phyloP scores from a whole-genome alignment of 2,113 vertebrate species.

The Oenanthe oenanthe region DNA sequence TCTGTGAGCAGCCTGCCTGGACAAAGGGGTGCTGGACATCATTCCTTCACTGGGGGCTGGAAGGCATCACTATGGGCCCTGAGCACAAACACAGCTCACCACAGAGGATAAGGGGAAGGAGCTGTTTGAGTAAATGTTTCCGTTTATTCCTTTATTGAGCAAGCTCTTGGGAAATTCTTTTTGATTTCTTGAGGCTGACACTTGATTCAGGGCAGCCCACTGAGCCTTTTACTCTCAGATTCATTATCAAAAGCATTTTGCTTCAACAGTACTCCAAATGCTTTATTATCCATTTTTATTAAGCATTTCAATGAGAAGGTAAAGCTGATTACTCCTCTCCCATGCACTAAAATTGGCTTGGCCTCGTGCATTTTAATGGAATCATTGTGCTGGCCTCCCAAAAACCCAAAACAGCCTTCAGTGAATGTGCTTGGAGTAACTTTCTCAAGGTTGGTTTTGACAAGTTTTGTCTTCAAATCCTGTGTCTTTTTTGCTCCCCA shows the following conservation, averaged over 20 bases:
- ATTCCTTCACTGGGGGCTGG: neutral
- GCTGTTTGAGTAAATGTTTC: neutral
- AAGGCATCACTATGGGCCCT: neutral
- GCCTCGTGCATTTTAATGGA: neutral
- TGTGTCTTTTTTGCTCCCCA: neutral
- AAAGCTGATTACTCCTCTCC: neutral
- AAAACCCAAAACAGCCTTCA: neutral
- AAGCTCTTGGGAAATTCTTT: constrained; percentile 46
- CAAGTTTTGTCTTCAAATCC: neutral
- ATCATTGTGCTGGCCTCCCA: neutral
- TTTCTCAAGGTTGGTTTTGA: neutral
- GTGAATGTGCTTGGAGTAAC: neutral
- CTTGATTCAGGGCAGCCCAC: constrained; percentile 4
- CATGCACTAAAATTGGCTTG: neutral
- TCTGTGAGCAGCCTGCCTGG: neutral
- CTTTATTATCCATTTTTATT: constrained; percentile 46
- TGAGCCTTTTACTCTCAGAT: constrained; percentile 14
- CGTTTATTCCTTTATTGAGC: constrained; percentile 11
- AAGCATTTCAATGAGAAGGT: neutral
- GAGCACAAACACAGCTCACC: neutral
- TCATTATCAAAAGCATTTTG: constrained; percentile 38
- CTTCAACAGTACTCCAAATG: neutral
- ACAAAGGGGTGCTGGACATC: neutral
- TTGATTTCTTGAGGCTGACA: constrained; percentile 9
- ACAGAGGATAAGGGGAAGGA: neutral